These are phyloP conservation scores for Hyposmocoma kahamanoa DNA, from an alignment of 1,140 invertebrate species.

Conservation along the genomic window DNA sequence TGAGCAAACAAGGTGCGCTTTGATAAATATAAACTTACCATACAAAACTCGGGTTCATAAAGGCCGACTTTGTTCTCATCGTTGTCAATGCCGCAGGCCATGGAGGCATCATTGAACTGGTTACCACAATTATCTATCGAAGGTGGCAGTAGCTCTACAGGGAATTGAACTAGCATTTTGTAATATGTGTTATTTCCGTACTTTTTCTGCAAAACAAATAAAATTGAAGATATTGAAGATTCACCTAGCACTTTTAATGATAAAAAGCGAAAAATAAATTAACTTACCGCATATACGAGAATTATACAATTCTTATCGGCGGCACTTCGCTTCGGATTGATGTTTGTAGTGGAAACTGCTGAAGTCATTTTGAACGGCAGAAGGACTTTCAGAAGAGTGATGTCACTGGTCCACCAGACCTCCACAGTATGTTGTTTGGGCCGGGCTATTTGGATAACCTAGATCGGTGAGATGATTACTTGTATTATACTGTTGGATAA, in stretches of 20 bases:
- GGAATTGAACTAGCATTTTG: conserved; percentile 28
- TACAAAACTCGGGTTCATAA: conserved; percentile 34
- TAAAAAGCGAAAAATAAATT: background rate
- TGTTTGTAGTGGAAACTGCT: conserved; percentile 18
- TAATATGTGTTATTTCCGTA: conserved; percentile 26
- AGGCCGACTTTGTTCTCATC: conserved; percentile 28
- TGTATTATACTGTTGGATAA: too few relatives aligned
- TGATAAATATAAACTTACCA: conserved; percentile 24
- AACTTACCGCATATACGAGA: conserved; percentile 42
- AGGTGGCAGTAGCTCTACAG: conserved; percentile 34
- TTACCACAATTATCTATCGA: conserved; percentile 31
- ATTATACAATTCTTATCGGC: conserved; percentile 36
- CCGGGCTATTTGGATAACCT: conserved; percentile 50
- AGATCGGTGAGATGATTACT: too few relatives aligned
- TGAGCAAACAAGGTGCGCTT: too few relatives aligned
- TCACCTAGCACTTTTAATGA: background rate
- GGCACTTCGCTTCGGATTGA: conserved; percentile 19
- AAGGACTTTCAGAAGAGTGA: conserved; percentile 47
- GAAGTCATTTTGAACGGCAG: conserved; percentile 40
- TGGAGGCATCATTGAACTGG: conserved; percentile 29
- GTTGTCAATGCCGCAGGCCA: conserved; percentile 38
- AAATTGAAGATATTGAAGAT: background rate
- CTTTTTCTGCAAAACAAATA: conserved; percentile 21
- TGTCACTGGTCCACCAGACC: conserved; percentile 45
- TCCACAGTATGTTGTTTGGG: conserved; percentile 38